Evolutionary conservation across 2,888 invertebrate genomes (phyloP).

Genomic region (Brenthis daphne): DNA sequence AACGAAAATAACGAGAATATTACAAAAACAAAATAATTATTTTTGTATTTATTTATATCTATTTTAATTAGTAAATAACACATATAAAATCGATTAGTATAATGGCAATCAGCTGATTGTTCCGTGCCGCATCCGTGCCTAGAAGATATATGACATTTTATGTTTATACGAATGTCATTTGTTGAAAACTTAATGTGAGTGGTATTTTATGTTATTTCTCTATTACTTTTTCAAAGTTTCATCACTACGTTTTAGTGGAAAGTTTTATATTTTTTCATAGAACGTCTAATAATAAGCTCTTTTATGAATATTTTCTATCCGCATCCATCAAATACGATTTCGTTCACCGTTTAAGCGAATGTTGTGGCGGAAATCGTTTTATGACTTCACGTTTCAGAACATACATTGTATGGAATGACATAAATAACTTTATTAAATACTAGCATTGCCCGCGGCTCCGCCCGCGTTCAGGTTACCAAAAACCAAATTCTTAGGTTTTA

Average conservation of each 20-base stretch:
- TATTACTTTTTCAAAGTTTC: not conserved
- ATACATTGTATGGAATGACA: not conserved
- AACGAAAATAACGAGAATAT: too few relatives aligned
- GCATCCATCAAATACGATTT: not conserved
- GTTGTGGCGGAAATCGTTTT: conserved; percentile 10
- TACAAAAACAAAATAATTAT: too few relatives aligned
- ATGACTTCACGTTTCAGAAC: conserved; percentile 1
- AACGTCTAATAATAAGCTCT: conserved; percentile 1
- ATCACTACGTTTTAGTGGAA: not conserved
- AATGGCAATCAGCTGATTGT: too few relatives aligned
- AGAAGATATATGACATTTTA: too few relatives aligned
- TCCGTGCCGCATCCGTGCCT: too few relatives aligned
- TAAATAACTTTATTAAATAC: not conserved
- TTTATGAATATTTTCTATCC: not conserved
- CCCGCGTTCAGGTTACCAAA: too few relatives aligned
- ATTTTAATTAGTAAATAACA: too few relatives aligned
- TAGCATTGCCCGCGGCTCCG: too few relatives aligned
- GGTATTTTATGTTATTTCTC: not conserved
- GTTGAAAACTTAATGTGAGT: not conserved
- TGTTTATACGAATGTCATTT: too few relatives aligned
- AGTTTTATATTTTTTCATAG: conserved; percentile 1
- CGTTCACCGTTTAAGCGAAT: not conserved
- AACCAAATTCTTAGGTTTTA: too few relatives aligned
- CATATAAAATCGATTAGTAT: too few relatives aligned
- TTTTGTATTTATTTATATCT: too few relatives aligned